A percentile compares a stretch with the other conserved stretches of the same genome.
phyloP scores from a whole-genome alignment of 2,888 invertebrate genomes.

The Pristionchus arcanus region DNA sequence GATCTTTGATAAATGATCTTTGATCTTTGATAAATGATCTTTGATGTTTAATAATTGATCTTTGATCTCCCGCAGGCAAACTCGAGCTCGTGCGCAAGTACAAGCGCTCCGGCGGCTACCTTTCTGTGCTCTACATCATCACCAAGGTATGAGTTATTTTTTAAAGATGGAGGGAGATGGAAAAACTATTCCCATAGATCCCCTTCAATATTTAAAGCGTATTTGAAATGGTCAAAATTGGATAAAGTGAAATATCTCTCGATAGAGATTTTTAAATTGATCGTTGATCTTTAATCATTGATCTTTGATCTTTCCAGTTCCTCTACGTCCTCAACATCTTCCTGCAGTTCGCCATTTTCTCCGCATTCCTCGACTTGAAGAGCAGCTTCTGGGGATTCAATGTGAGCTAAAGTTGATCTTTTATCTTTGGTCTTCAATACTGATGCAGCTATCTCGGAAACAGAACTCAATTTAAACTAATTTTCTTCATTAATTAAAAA shows the following conservation, averaged over 20 bases:
- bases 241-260: too few relatives aligned
- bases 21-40: background rate
- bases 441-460: background rate
- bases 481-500: too few relatives aligned
- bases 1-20: constrained; percentile 18
- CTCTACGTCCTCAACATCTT: constrained; percentile 70
- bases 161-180: too few relatives aligned
- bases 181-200: background rate
- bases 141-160: constrained; percentile 57
- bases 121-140: constrained; percentile 63
- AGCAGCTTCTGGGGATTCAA: constrained; percentile 68
- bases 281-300: background rate
- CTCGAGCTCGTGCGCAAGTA: constrained; percentile 16
- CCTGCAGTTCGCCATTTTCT: constrained; percentile 67
- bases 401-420: constrained; percentile 51
- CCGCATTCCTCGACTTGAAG: constrained; percentile 69
- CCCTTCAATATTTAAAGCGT: background rate
- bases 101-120: constrained; percentile 60
- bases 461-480: too few relatives aligned
- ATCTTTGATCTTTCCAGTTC: constrained; percentile 45
- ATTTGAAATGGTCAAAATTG: background rate
- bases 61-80: constrained; percentile 24
- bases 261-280: background rate
- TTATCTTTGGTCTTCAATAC: background rate
- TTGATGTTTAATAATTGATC: background rate